Percentiles rank a stretch among this genome's conserved stretches.
phyloP scores from a whole-genome alignment of 2,797 vertebrate species.

The Helarctos malayanus region DNA sequence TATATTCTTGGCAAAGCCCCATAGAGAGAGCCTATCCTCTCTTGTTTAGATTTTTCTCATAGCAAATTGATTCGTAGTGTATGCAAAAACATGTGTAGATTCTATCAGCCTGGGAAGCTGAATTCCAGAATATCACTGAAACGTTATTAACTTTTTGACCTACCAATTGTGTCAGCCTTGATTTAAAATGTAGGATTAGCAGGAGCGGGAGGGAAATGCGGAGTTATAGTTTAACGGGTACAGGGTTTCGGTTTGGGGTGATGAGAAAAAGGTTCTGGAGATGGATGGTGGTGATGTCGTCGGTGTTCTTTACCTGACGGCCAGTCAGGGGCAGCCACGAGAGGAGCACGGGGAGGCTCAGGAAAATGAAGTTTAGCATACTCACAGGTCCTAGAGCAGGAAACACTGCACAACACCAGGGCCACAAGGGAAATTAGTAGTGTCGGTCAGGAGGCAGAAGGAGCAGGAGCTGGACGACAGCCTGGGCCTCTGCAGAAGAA shows the following conservation, averaged over 20 bases:
- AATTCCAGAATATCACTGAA: not conserved
- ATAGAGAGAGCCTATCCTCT: not conserved
- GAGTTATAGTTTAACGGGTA: not conserved
- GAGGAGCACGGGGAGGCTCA: not conserved
- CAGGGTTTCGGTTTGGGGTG: not conserved
- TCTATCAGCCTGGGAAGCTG: not conserved
- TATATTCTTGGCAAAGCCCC: not conserved
- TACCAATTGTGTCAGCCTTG: not conserved
- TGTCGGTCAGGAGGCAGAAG: not conserved
- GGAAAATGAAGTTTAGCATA: not conserved
- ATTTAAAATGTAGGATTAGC: not conserved
- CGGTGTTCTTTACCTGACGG: not conserved
- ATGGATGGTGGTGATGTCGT: not conserved
- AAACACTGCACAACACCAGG: not conserved
- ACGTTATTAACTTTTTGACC: not conserved
- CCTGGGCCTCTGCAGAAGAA: not conserved
- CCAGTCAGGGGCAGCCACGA: not conserved
- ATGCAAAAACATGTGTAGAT: not conserved
- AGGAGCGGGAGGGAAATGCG: not conserved
- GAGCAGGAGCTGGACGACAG: not conserved
- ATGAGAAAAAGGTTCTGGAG: not conserved
- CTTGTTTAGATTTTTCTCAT: slow-evolving; percentile 37
- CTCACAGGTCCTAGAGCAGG: not conserved
- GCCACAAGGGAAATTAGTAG: not conserved
- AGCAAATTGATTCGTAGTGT: not conserved